Conservation (phyloP, 2,113 vertebrate species). For the Chloropsis cyanopogon region DNA sequence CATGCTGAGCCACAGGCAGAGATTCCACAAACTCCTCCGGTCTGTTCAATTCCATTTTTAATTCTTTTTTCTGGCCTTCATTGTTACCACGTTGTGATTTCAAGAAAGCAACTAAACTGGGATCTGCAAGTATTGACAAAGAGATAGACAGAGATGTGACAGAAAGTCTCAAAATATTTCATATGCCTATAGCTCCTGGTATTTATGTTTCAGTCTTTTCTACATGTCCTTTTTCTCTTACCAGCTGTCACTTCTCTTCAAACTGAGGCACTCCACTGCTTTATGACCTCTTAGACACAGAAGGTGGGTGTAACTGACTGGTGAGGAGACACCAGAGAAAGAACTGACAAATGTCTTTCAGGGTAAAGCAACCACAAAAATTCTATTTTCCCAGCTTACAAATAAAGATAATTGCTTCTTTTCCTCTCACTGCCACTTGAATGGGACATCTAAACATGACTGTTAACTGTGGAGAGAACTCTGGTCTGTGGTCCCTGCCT, state of each 20-base stretch:
- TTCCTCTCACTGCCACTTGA: not conserved
- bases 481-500: not conserved
- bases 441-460: not conserved
- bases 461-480: not conserved
- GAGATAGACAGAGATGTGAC: slow-evolving; percentile 8
- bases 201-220: not conserved
- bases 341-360: not conserved
- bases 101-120: slow-evolving; percentile 86
- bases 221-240: not conserved
- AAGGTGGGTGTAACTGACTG: not conserved
- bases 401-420: not conserved
- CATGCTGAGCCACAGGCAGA: not conserved
- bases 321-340: not conserved
- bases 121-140: slow-evolving; percentile 77
- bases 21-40: not conserved
- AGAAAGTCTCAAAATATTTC: slow-evolving; percentile 20
- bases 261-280: not conserved
- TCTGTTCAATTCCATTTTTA: slow-evolving; percentile 35
- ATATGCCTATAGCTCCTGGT: not conserved
- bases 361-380: not conserved
- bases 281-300: not conserved
- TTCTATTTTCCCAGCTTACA: not conserved
- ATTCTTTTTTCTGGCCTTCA: slow-evolving; percentile 48
- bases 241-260: not conserved
- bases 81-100: slow-evolving; percentile 66